Evolutionary conservation across 2,113 vertebrate species (phyloP), one percentile per base, ranked within the genome.

Genomic region (Pleuronectes platessa): DNA sequence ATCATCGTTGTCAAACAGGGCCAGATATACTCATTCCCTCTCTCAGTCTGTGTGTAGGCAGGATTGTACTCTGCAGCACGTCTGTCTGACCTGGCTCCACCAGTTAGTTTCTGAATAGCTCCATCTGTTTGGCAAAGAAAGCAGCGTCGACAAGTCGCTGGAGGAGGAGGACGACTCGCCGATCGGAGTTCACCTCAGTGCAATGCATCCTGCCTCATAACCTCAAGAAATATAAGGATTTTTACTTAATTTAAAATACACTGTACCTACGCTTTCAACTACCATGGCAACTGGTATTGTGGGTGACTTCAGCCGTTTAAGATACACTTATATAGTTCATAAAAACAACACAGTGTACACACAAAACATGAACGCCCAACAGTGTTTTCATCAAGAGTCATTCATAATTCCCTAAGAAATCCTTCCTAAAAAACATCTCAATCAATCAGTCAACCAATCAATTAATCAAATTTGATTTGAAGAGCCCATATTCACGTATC

Each of bases 1-100:
- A 61, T 73, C 54, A 66, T 70, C 11, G 23, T 31, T 55, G 26
- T 8, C 5, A 66, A 85, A 78, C 0, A 4, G 68, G 61, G 20
- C 15, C 55, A 82, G 12, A 71, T 42, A n/a, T 11, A 5, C 12
- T 21, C n/a, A 40, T 69, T 35, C 45, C 62, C 27, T 65, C 13
- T 63, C 6, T 76, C 71, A 26, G 31, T 70, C 23, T 56, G 12
- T 74, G 17, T 37, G 55, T 18, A 13, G 11, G 8, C 58, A 67
- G 66, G 14, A 60, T 76, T 45, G 11, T 18, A 18, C 14, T 70
- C 58, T 61, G 4, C 23, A 35, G 54, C 23, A 21, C 17, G n/a
- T 20, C 56, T 70, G 20, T 58, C 49, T n/a, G 17, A 51, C 5
- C 18, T 68, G n/a, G 14, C 47, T 62, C 2, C 68, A 20, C 20